Percentiles rank a stretch among this genome's conserved stretches.
phyloP scores from a whole-genome alignment of 2,888 invertebrate genomes.

The Plusia festucae region DNA sequence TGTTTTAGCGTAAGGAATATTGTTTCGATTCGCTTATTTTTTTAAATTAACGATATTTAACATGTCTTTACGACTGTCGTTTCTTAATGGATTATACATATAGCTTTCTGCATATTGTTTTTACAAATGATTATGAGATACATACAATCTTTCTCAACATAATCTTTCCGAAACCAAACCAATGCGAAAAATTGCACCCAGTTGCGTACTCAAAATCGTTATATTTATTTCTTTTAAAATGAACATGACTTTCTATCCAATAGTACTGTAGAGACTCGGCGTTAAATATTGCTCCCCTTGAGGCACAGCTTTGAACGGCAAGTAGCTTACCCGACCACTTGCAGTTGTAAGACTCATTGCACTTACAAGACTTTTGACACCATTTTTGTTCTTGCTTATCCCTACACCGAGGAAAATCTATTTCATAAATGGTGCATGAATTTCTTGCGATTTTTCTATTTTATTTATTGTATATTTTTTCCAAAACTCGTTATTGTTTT shows the following conservation, averaged over 20 bases:
- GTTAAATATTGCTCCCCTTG: constrained; percentile 10
- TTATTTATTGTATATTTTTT: not conserved
- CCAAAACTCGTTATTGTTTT: not conserved
- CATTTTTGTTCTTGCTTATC: not conserved
- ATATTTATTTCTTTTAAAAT: not conserved
- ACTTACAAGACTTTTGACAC: constrained; percentile 6
- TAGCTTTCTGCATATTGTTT: too few species aligned
- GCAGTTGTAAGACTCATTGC: constrained; percentile 15
- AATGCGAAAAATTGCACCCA: not conserved
- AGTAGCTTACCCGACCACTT: constrained; percentile 17
- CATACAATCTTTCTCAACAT: too few species aligned
- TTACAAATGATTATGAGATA: too few species aligned
- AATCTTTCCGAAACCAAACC: too few species aligned
- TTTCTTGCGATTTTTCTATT: not conserved
- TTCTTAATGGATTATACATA: too few species aligned
- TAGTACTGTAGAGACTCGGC: constrained; percentile 4
- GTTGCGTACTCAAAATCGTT: not conserved
- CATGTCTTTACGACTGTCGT: too few species aligned
- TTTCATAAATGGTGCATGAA: not conserved
- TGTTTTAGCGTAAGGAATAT: not conserved
- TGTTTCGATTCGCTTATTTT: too few species aligned
- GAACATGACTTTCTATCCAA: not conserved
- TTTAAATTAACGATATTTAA: too few species aligned
- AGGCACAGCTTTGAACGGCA: constrained; percentile 8
- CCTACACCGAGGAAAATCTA: not conserved